Base-by-base conservation (phyloP, 2,797 vertebrate genomes). In the Steatocranus sp. region DNA sequence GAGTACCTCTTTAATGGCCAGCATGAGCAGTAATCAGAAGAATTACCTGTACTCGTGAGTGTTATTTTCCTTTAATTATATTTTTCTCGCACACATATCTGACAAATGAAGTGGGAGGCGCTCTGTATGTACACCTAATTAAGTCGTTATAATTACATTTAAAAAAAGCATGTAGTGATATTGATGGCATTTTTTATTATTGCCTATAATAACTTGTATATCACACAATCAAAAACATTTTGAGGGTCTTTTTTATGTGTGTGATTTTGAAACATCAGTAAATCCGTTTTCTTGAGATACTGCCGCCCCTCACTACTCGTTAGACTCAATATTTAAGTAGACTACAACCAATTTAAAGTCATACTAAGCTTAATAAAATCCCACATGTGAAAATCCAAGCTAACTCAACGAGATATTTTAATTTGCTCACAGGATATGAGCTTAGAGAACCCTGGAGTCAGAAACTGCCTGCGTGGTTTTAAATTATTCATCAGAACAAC, bases 401-500 rank as follows among this genome's bases (percentile, higher is more conserved):
- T 23, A 51, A 51, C 43, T 66, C 68, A 68, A 78, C 27, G 56
- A 17, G 74, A 75, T 84, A 61, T 79, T 85, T 85, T 79, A 43
- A 85, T 87, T 78, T 77, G 75, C 78, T 81, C 48, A 34, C 25
- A 8, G 38, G 41, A 77, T 76, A 51, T 58, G 53, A 78, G 63
- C 61, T 73, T 82, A 78, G 75, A n/a, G 11, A 88, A 78, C 43
- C 68, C 79, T 34, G 43, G 20, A 87, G 78, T 87, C 77, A 75
- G 61, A 81, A 85, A 79, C 80, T 86, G 78, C 75, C 61, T 20
- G 82, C 68, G 23, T 27, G 36, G 23, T 70, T 81, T 86, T 91
- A 78, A 92, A 92, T 92, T 92, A 95, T 94, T 95, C 89, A 94
- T 92, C 83, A 88, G 51, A 84, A 89, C 92, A 88, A 93, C 90